Evolutionary conservation across 1,140 invertebrate genomes (phyloP).

Genomic region (Zaprionus tsacasi): DNA sequence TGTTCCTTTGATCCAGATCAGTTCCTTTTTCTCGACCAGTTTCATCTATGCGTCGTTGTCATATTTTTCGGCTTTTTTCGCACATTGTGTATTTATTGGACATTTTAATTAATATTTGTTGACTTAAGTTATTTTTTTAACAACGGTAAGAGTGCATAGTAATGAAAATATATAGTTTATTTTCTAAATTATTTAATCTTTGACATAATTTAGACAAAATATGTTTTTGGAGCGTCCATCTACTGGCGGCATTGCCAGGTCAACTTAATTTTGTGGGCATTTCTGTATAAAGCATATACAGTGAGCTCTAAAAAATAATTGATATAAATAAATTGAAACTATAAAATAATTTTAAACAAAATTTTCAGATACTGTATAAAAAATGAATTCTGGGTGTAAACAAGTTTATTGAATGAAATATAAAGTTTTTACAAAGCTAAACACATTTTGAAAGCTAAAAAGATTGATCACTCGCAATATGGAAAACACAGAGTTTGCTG

Average conservation of each 20-base stretch:
- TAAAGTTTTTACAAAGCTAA: background rate
- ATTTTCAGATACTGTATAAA: background rate
- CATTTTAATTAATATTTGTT: constrained; percentile 12
- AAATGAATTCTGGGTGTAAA: constrained; percentile 30
- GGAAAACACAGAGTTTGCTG: constrained; percentile 50
- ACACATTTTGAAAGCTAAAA: constrained; percentile 1
- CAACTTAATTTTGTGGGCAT: constrained; percentile 43
- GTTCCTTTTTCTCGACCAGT: constrained; percentile 9
- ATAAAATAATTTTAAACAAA: background rate
- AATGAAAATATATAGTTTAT: background rate
- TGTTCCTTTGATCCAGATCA: constrained; percentile 8
- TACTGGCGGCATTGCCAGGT: constrained; percentile 62
- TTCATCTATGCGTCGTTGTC: constrained; percentile 40
- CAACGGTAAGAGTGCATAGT: constrained; percentile 19
- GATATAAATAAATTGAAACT: background rate
- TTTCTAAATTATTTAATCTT: constrained; percentile 2
- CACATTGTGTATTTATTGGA: constrained; percentile 35
- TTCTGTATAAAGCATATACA: constrained; percentile 38
- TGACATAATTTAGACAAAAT: background rate
- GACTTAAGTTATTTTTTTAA: constrained; percentile 18
- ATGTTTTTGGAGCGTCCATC: constrained; percentile 54
- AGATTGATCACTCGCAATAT: constrained; percentile 30
- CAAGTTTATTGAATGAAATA: constrained; percentile 3
- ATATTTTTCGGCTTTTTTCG: constrained; percentile 55
- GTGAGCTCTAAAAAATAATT: constrained; percentile 18